Conservation (phyloP, 2,797 vertebrate genomes). For the Acestrorhynchus altus region DNA sequence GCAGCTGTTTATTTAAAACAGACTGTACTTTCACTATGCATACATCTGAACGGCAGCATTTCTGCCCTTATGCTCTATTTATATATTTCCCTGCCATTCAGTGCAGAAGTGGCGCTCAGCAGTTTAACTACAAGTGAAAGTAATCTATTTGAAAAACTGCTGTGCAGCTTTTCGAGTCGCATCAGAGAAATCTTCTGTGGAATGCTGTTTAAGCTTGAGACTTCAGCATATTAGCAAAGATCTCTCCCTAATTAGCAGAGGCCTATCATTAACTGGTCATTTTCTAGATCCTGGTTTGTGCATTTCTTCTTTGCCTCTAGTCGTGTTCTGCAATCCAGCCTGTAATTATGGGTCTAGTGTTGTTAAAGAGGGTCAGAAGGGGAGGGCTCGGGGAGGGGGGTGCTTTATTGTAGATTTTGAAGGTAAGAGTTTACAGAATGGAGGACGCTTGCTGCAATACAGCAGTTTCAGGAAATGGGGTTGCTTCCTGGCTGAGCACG, state of each 20-base stretch:
- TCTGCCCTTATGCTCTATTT: constrained; percentile 65
- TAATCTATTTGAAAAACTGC: neutral
- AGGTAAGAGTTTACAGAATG: constrained; percentile 67
- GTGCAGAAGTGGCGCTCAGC: constrained; percentile 23
- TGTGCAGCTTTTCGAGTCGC: neutral
- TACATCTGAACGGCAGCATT: too few relatives aligned
- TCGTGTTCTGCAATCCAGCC: constrained; percentile 11
- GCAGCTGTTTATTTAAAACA: neutral
- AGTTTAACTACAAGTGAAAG: neutral
- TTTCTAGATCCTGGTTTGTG: neutral
- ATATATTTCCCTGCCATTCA: constrained; percentile 68
- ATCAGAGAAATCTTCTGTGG: constrained; percentile 28
- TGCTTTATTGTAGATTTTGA: constrained; percentile 73
- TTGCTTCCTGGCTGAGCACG: constrained; percentile 82
- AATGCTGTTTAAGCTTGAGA: constrained; percentile 43
- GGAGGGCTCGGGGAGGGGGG: neutral
- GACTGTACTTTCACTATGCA: too few relatives aligned
- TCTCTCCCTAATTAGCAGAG: constrained; percentile 23
- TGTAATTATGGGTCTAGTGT: constrained; percentile 24
- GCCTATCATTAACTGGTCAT: constrained; percentile 40
- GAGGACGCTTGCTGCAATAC: constrained; percentile 64
- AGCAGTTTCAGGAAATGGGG: constrained; percentile 83
- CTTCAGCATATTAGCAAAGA: constrained; percentile 25
- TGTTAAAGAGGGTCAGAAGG: constrained; percentile 12
- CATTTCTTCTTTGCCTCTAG: constrained; percentile 3